These are phyloP conservation scores for Erpobdella octoculata DNA, from an alignment of 2,888 invertebrate species.

Conservation along the genomic window DNA sequence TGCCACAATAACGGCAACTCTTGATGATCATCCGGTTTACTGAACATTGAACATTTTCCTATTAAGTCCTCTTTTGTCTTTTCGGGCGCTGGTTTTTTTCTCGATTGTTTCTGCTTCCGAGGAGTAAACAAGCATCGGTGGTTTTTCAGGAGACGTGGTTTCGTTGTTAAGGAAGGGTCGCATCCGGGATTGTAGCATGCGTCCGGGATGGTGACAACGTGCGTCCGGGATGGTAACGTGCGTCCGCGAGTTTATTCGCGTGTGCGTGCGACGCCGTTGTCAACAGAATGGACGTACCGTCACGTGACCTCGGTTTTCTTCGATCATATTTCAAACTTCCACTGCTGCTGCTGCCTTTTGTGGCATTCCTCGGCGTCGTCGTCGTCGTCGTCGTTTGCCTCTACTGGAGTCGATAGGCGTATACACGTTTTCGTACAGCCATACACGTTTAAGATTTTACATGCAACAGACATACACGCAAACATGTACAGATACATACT, in stretches of 20 bases:
- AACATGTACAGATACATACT: neutral
- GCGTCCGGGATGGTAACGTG: neutral
- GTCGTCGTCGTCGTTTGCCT: too few relatives aligned
- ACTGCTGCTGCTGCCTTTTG: neutral
- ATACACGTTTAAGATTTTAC: neutral
- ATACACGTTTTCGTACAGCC: too few relatives aligned
- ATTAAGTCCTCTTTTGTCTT: too few relatives aligned
- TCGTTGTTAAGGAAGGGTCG: neutral
- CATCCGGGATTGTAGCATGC: neutral
- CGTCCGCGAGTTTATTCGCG: neutral
- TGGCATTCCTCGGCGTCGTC: too few relatives aligned
- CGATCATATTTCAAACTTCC: slow-evolving; percentile 2
- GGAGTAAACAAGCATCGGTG: too few relatives aligned
- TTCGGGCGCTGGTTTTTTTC: too few relatives aligned
- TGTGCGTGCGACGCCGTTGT: neutral
- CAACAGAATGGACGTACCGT: neutral
- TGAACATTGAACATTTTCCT: too few relatives aligned
- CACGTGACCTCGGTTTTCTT: neutral
- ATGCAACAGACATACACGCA: slow-evolving; percentile 5
- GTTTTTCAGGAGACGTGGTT: neutral
- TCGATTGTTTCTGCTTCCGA: too few relatives aligned
- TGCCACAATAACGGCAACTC: too few relatives aligned
- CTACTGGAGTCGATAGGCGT: too few relatives aligned
- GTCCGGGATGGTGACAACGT: too few relatives aligned
- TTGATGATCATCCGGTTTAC: too few relatives aligned